A percentile compares a stretch with the other conserved stretches of the same genome.
Evolutionary conservation across 2,113 vertebrate genomes (phyloP).

Genomic region (Otocyon megalotis): DNA sequence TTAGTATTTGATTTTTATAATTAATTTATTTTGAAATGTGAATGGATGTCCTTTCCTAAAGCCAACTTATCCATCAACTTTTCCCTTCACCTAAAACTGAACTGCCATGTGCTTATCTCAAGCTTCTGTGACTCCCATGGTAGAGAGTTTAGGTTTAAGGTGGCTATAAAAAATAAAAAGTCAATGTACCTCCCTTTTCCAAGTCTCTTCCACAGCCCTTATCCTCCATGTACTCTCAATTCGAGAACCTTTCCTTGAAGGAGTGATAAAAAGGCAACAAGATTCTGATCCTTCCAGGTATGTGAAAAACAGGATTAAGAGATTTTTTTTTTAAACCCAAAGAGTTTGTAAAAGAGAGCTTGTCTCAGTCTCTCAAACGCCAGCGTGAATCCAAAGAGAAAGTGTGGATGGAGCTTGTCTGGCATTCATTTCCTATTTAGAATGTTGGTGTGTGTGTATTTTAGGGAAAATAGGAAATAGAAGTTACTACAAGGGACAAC

Average conservation of each 20-base stretch:
- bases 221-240: neutral
- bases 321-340: neutral
- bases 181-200: neutral
- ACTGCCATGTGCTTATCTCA: neutral
- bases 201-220: neutral
- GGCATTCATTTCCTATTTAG: neutral
- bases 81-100: neutral
- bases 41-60: neutral
- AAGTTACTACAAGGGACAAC: neutral
- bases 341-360: neutral
- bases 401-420: neutral
- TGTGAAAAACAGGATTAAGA: neutral
- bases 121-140: neutral
- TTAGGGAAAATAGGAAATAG: slow-evolving; percentile 21
- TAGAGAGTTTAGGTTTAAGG: neutral
- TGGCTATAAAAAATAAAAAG: neutral
- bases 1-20: neutral
- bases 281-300: neutral
- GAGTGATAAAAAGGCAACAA: neutral
- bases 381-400: neutral
- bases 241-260: neutral
- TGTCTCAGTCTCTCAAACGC: neutral
- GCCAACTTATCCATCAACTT: neutral
- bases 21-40: slow-evolving; percentile 34
- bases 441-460: neutral